Evolutionary conservation across 2,113 vertebrate species (phyloP).

Genomic region (Erythrocebus patas): DNA sequence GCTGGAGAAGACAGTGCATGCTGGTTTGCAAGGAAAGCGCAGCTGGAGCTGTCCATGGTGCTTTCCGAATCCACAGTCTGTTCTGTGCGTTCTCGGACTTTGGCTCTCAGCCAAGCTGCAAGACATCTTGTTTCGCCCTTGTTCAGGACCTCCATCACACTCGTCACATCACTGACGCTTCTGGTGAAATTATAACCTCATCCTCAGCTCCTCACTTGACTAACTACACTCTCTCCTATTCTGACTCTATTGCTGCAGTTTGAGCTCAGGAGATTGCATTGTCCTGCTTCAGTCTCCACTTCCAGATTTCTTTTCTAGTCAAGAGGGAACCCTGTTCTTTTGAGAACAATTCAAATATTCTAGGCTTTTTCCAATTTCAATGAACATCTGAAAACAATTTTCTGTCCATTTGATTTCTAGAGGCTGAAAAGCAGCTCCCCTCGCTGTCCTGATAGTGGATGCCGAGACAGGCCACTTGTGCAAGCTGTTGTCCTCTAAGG

Average conservation of each 20-base stretch:
- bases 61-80: accelerated
- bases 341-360: conserved; percentile 37
- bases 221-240: neutral
- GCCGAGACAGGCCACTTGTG: neutral
- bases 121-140: neutral
- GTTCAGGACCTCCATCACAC: too few relatives aligned
- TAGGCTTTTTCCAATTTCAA: conserved; percentile 21
- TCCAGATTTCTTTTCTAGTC: neutral
- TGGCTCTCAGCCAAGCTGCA: too few relatives aligned
- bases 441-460: neutral
- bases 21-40: accelerated
- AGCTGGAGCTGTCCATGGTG: neutral
- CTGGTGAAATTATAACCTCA: neutral
- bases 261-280: too few relatives aligned
- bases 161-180: neutral
- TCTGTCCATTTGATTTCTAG: neutral
- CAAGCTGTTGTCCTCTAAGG: neutral
- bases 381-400: neutral
- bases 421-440: neutral
- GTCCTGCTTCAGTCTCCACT: neutral
- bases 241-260: neutral
- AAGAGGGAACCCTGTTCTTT: neutral
- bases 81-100: neutral
- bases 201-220: neutral
- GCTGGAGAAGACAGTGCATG: neutral